Percentiles rank a stretch among this genome's conserved stretches.
Conservation (phyloP, 2,797 vertebrate genomes). For the Schizopygopsis pylzovi region DNA sequence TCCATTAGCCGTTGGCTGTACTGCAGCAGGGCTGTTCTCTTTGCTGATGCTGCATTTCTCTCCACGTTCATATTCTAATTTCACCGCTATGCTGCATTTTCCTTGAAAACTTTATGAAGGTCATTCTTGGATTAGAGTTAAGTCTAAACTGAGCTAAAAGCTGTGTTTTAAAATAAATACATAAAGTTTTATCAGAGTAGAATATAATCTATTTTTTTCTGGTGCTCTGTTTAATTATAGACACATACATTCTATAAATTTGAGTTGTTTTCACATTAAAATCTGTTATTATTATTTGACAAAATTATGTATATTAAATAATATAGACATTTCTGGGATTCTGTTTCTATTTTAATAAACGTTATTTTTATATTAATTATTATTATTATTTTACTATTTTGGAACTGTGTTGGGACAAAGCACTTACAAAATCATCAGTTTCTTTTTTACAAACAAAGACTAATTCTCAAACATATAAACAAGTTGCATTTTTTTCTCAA, state of each 20-base stretch:
- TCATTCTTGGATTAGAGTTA: constrained; percentile 13
- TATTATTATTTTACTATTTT: neutral
- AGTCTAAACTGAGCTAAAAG: constrained; percentile 8
- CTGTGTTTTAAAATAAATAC: neutral
- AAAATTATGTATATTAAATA: neutral
- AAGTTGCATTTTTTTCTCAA: neutral
- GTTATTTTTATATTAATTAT: neutral
- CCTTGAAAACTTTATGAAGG: constrained; percentile 41
- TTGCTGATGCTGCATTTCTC: constrained; percentile 50
- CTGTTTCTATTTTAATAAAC: neutral
- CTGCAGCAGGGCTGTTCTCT: constrained; percentile 32
- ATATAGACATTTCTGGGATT: neutral
- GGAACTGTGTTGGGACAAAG: neutral
- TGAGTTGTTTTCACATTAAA: neutral
- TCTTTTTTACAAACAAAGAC: neutral
- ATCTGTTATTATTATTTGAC: neutral
- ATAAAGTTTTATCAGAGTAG: neutral
- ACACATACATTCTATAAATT: neutral
- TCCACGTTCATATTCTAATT: constrained; percentile 50
- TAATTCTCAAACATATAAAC: constrained; percentile 1
- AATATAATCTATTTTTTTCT: neutral
- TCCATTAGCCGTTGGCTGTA: too few species aligned
- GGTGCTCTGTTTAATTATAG: neutral
- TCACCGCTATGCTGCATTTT: constrained; percentile 29
- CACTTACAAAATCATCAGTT: neutral